Base-by-base conservation (phyloP, 2,888 invertebrate species). In the Meiosimyza platycephala region DNA sequence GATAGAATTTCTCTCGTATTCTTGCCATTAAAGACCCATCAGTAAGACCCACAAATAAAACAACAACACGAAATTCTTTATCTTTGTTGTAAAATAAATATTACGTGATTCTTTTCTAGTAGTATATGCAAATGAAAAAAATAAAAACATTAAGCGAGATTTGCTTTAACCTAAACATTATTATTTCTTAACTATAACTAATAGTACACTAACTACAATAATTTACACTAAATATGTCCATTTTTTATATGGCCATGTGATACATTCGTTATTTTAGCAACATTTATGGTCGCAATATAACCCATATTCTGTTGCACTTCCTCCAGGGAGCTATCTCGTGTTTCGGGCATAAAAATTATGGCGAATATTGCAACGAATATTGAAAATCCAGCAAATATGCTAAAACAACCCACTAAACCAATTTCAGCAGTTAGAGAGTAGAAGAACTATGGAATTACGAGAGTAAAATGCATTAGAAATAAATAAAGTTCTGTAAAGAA, bases 321-420 rank as follows among this genome's bases (percentile, higher is more conserved):
- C 15, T 81, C 79, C 0, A 79, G 74, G 0, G 81, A 78, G 4
- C 80, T 83, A 4, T 82, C 80, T 40, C 80, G 79, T 4, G 83
- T 86, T 73, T 84, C 85, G 1, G 85, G 85, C 62, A 86, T 6
- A 15, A 81, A 72, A 0, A 82, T 77, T 55, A 84, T 28, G 0
- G 82, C 78, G 65, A 84, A 79, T 0, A 82, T 59, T 1, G 78
- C 81, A 48, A 84, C 79, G 57, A 82, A 77, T 6, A 84, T 68
- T 6, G 82, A 83, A 11, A 80, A 77, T 13, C 76, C 78, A 1
- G 82, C 82, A 73, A 86, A 85, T 28, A 85, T 71, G 6, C 81
- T 80, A 0, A 80, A 79, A 57, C 67, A 80, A 66, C 74, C 82
- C 28, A 7, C 76, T 71, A 73, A 78, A 67, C 51, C 82, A 0